These are phyloP conservation scores for Pyrocephalus nanus DNA, from an alignment of 2,797 vertebrate genomes.

Conservation along the genomic window DNA sequence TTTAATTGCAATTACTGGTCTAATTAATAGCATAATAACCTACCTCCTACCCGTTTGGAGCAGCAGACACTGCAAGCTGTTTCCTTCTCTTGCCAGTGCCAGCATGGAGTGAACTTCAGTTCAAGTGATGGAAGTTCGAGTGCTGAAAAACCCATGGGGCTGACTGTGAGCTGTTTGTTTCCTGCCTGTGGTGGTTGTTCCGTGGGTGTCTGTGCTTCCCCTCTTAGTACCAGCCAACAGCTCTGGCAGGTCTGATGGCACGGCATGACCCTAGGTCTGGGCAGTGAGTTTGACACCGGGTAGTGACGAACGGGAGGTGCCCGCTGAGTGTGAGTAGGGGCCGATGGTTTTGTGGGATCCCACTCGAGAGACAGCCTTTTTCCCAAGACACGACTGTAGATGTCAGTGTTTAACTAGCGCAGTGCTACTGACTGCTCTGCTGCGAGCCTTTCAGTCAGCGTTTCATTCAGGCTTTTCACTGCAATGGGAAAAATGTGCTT, in stretches of 20 bases:
- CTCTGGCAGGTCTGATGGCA: not conserved
- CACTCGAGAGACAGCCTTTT: not conserved
- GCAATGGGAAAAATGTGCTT: slow-evolving; percentile 58
- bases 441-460: slow-evolving; percentile 25
- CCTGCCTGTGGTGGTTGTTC: accelerated
- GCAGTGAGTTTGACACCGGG: accelerated
- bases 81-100: not conserved
- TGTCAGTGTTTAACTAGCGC: slow-evolving; percentile 77
- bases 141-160: not conserved
- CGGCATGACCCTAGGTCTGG: not conserved
- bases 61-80: not conserved
- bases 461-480: slow-evolving; percentile 54
- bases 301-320: accelerated
- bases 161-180: not conserved
- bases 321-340: accelerated
- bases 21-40: not conserved
- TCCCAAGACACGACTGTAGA: slow-evolving; percentile 71
- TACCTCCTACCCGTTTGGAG: not conserved
- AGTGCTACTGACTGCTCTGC: not conserved
- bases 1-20: not conserved
- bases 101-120: not conserved
- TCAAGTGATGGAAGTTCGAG: not conserved
- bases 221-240: not conserved
- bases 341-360: not conserved
- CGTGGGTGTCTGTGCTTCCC: not conserved